Evolutionary conservation across 2,113 vertebrate species (phyloP), one percentile per base, ranked within the genome.

Genomic region (Tursiops truncatus): DNA sequence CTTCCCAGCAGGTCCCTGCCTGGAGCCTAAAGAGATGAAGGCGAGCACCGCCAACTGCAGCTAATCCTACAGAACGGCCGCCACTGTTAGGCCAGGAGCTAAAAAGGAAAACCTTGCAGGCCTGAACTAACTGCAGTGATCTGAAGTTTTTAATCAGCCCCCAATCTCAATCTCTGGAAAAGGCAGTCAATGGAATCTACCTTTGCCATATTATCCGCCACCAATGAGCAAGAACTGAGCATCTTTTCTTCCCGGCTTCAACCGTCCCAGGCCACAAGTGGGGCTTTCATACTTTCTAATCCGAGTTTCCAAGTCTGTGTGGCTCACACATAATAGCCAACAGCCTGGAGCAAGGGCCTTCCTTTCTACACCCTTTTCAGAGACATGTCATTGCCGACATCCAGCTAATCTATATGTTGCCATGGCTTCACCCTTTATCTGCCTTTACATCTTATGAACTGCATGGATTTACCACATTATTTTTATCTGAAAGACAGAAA

Each of bases 391-490:
- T 98, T 98, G 99, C 98, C 98, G 99, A 99, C 99, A 99, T 98
- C 98, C 99, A 99, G 98, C 98, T 99, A 99, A 99, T 99, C 99
- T 98, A 98, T 99, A 99, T 98, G 99, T 99, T 99, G 98, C 98
- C 99, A 99, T 99, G 99, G 99, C 98, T 98, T 97, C 98, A 96
- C 97, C 97, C 98, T 99, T 99, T 98, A 98, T 98, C 98, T 98
- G 98, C 98, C 98, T 98, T 99, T 99, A 98, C 98, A 98, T 98
- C 98, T 98, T 98, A 99, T 99, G 98, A 98, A 98, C 99, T 98
- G 98, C 98, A 98, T 98, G 98, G 98, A 98, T 99, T 99, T 99
- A 98, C 98, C 98, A 98, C 98, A 98, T 98, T 98, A 98, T 99
- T 99, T 98, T 98, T 99, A 98, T 98, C 98, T 99, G 98, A 99